Evolutionary conservation across 2,888 invertebrate genomes (phyloP), one percentile per base, ranked within the genome.

Genomic region (Metellina segmentata): DNA sequence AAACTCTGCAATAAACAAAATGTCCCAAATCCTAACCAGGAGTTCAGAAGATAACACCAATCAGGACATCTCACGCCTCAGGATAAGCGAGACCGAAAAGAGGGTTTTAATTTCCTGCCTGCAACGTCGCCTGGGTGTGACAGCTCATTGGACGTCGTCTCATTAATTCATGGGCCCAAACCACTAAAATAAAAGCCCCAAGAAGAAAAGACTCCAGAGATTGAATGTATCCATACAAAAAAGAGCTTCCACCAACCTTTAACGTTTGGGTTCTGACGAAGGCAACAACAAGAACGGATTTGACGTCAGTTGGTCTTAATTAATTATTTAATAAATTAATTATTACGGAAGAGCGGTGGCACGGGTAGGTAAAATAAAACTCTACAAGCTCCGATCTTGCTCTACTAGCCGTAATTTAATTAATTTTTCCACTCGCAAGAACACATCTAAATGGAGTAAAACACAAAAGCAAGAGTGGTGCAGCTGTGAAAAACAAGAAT

Each of bases 281-380:
- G 34, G 51, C 88, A 88, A 51, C 89, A 82, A 77, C 77, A 82
- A 49, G 34, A 34, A 4, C 34, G 4, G 34, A 34, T 34, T 34
- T 4, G 34, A 34, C 34, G 34, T 52, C 79, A n/a, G 70, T 86
- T 71, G 52, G 70, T 77, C 77, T 75, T 82, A 89, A 89, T 82
- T 82, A 34, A 34, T 34, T 77, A 89, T 82, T 89, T 89, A 89
- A 82, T 89, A 89, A 89, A 77, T 82, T 82, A 89, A 89, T 89
- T 89, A 89, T 82, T 89, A 77, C 81, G 49, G 34, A 77, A 49
- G 51, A 16, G 51, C 61, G 19, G 48, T 34, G 34, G 34, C 34
- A 34, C 34, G 34, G 34, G 34, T 34, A 34, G 34, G 81, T 53
- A 49, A 88, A 81, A 88, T 74, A 88, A 86, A 88, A 74, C 74